A percentile compares a stretch with the other conserved stretches of the same genome.
Evolutionary conservation across 2,113 vertebrate species (phyloP).

Genomic region (Paracanthobrama guichenoti): DNA sequence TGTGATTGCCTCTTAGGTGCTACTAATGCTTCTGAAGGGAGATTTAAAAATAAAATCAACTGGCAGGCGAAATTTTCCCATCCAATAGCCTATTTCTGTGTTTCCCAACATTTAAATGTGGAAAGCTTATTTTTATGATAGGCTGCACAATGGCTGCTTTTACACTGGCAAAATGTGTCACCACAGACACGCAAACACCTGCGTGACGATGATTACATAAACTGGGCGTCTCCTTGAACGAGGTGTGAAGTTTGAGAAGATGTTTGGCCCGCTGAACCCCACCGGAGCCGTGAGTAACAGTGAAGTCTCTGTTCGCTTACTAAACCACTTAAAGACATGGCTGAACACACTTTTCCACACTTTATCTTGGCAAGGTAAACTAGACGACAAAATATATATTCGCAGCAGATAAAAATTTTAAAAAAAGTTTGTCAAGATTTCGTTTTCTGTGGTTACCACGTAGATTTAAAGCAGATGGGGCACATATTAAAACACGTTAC

Average conservation of each 20-base stretch:
- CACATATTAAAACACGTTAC: neutral
- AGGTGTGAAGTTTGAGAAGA: constrained; percentile 20
- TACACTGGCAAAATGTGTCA: neutral
- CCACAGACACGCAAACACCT: constrained; percentile 13
- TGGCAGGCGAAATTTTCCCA: neutral
- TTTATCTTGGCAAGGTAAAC: constrained; percentile 5
- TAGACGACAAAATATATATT: constrained; percentile 16
- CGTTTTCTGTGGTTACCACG: neutral
- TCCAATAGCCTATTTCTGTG: neutral
- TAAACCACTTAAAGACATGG: neutral
- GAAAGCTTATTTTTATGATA: constrained; percentile 12
- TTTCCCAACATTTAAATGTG: neutral
- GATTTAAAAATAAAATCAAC: neutral
- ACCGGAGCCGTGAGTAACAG: constrained; percentile 42
- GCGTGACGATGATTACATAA: constrained; percentile 34
- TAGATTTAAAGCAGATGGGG: constrained; percentile 1
- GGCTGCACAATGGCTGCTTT: constrained; percentile 3
- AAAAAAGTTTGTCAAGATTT: neutral
- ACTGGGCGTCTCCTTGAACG: neutral
- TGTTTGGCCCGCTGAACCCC: neutral
- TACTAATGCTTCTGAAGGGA: neutral
- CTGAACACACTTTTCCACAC: constrained; percentile 36
- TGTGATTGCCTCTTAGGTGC: neutral
- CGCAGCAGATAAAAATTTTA: neutral
- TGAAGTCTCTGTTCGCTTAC: constrained; percentile 46